Evolutionary conservation across 2,797 vertebrate genomes (phyloP), one percentile per base, ranked within the genome.

Genomic region (Limnodromus scolopaceus): DNA sequence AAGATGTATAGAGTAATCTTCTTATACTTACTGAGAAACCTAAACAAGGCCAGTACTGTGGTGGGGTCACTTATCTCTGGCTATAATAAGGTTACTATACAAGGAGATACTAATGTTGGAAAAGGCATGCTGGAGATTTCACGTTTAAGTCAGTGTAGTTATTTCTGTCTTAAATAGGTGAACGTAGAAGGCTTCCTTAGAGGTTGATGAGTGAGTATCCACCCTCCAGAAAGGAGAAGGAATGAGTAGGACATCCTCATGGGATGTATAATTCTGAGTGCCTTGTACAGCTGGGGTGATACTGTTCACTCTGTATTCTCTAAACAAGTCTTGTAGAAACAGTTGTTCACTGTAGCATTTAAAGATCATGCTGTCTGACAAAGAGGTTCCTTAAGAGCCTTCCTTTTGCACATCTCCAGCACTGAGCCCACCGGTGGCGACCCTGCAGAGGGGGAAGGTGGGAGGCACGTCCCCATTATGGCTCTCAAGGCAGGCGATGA

Each of bases 1-100:
- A 89, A 96, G 93, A 95, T 78, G 64, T 84, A 81, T 92, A 51
- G 27, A 46, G 57, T 97, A 98, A 98, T 97, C 97, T 95, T 85
- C 97, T 97, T 98, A 97, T 4, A 43, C 91, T 83, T 72, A 84
- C 83, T 85, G 92, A 96, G 93, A 78, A 88, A 75, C 46, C 63
- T 53, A 4, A 84, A 46, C 66, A 54, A 86, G 82, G 82, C 88
- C 92, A 82, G 80, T 61, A 4, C 83, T 84, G 57, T 28, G 28
- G 39, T 89, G 58, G 85, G 96, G 88, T 92, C 92, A 92, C 83
- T 96, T 84, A 78, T 83, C 30, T 90, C 74, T 80, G 69, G 54
- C 70, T 85, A 24, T 84, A 70, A 76, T 38, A 95, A 96, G 95
- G 89, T 97, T 88, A 91, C 71, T 93, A 81, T 68, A 92, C 83